These are phyloP conservation scores for Drosophila kanekoi DNA, from an alignment of 2,888 invertebrate species.

Conservation along the genomic window DNA sequence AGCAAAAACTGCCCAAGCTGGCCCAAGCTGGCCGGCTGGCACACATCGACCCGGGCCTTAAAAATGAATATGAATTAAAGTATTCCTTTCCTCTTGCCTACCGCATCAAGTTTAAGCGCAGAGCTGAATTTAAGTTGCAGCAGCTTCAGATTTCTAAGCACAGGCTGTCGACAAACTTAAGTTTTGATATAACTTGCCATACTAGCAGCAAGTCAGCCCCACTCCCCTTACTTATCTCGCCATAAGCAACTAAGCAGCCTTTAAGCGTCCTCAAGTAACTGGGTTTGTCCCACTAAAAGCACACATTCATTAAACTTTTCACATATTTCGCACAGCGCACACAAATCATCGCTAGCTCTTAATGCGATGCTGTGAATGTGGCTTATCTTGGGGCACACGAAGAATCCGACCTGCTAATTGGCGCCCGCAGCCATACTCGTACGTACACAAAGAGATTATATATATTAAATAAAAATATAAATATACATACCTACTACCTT, in stretches of 20 bases:
- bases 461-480: background rate
- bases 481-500: conserved; percentile 17
- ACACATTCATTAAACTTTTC: conserved; percentile 51
- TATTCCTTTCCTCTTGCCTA: conserved; percentile 2
- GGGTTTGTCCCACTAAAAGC: conserved; percentile 10
- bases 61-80: conserved; percentile 33
- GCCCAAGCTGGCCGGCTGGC: conserved; percentile 3
- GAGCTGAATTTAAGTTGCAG: background rate
- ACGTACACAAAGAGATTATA: background rate
- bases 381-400: conserved; percentile 42
- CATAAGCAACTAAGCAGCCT: conserved; percentile 16
- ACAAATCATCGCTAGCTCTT: conserved; percentile 36
- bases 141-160: background rate
- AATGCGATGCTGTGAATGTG: conserved; percentile 25
- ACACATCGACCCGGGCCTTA: conserved; percentile 28
- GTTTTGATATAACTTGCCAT: background rate
- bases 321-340: conserved; percentile 29
- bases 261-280: conserved; percentile 31
- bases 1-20: conserved; percentile 44
- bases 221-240: conserved; percentile 25
- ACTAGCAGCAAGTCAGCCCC: conserved; percentile 25
- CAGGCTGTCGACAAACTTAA: background rate
- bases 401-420: conserved; percentile 55
- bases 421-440: conserved; percentile 34
- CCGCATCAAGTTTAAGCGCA: background rate